Conservation (phyloP, 2,113 vertebrate species). For the Coracopsis vasa region DNA sequence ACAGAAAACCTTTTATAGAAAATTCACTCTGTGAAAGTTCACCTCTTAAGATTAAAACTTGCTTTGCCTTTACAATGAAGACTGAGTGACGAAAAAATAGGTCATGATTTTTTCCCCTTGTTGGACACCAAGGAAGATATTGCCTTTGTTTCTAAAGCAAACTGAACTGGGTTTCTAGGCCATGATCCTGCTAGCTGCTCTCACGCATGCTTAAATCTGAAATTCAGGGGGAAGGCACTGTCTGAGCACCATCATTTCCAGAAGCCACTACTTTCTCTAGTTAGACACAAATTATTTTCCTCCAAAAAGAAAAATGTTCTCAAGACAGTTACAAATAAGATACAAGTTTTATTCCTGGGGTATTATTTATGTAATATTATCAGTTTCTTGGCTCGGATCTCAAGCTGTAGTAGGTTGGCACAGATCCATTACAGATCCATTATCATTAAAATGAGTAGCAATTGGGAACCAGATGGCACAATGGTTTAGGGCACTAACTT, state of each 20-base stretch:
- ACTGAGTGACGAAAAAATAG: accelerated
- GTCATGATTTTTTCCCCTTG: background rate
- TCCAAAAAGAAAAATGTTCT: background rate
- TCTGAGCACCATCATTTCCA: background rate
- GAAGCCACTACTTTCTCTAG: background rate
- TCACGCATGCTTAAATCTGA: background rate
- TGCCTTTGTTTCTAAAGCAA: background rate
- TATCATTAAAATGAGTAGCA: constrained; percentile 14
- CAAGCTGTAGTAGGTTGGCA: background rate
- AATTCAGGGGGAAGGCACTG: background rate
- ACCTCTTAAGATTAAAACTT: background rate
- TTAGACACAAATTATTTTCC: background rate
- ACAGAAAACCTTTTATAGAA: background rate
- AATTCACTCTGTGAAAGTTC: background rate
- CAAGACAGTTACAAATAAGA: background rate
- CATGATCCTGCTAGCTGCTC: background rate
- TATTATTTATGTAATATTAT: constrained; percentile 26
- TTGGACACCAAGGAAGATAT: background rate
- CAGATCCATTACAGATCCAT: background rate
- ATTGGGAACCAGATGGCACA: constrained; percentile 9
- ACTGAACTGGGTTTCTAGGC: constrained; percentile 4
- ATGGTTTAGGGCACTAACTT: constrained; percentile 27
- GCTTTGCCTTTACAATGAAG: background rate
- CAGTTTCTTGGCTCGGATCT: background rate
- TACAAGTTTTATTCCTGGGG: background rate